phyloP scores from a whole-genome alignment of 2,113 vertebrate species.

The Illadopsis cleaveri region DNA sequence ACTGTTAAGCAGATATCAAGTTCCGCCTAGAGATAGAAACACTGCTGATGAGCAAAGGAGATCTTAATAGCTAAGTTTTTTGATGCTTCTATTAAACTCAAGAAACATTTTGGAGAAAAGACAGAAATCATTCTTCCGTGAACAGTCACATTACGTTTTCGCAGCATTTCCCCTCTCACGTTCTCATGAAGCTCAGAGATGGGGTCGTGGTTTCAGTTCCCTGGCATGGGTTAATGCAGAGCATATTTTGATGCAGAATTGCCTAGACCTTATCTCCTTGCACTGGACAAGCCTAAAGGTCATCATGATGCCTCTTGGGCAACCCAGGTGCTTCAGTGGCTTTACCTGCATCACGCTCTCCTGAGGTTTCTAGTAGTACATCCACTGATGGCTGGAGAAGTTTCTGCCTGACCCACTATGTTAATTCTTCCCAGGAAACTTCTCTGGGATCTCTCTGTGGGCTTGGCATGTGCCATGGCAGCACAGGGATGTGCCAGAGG shows the following conservation, averaged over 20 bases:
- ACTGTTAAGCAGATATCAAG: conserved; percentile 11
- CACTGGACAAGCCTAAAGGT: neutral
- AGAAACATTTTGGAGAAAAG: conserved; percentile 7
- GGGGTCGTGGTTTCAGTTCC: neutral
- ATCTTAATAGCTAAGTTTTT: neutral
- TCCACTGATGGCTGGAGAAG: neutral
- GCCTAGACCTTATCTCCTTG: neutral
- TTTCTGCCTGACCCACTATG: fast-evolving
- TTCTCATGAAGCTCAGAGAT: fast-evolving
- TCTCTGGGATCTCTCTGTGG: neutral
- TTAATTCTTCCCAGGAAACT: neutral
- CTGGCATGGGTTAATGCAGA: neutral
- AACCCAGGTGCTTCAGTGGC: neutral
- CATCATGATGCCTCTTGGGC: neutral
- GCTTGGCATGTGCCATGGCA: fast-evolving
- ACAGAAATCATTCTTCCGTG: neutral
- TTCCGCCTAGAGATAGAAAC: neutral
- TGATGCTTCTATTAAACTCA: neutral
- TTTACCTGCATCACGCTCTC: fast-evolving
- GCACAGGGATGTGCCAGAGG: neutral
- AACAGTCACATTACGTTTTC: neutral
- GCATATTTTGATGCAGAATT: neutral
- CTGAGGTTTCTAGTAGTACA: neutral
- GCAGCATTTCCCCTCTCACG: neutral
- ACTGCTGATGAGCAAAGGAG: neutral